Conservation (phyloP, 2,113 vertebrate genomes). For the Callipepla californica region DNA sequence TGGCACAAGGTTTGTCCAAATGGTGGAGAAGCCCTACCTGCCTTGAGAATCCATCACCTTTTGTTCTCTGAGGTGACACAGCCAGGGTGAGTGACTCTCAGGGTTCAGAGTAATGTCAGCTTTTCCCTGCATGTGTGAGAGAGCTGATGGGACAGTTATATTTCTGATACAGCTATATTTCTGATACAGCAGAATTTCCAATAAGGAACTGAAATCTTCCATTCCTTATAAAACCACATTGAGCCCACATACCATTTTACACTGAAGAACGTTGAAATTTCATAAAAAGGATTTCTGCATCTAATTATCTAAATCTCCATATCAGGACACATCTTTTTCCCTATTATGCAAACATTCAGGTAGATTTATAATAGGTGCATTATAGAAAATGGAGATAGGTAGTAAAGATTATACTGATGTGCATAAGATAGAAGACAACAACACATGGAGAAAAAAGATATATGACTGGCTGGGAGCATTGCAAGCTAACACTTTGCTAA, state of each 20-base stretch:
- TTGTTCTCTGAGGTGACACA: background rate
- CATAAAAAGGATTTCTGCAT: background rate
- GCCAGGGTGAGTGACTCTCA: background rate
- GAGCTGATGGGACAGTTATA: rapidly evolving
- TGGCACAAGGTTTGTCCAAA: background rate
- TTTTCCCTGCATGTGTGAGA: background rate
- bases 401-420: conserved; percentile 61
- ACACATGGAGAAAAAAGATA: conserved; percentile 64
- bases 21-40: background rate
- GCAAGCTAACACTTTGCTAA: conserved; percentile 60
- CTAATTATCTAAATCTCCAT: background rate
- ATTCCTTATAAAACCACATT: background rate
- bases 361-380: conserved; percentile 61
- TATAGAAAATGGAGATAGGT: conserved; percentile 33
- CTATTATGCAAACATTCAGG: conserved; percentile 22
- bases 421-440: conserved; percentile 52
- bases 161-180: background rate
- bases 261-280: background rate
- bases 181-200: background rate
- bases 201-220: background rate
- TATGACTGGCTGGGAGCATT: conserved; percentile 66
- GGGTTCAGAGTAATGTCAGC: background rate
- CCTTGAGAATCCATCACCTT: background rate
- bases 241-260: background rate
- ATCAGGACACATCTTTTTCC: background rate